Conservation (phyloP, 2,797 vertebrate species). For the Halcyon chelicuti region DNA sequence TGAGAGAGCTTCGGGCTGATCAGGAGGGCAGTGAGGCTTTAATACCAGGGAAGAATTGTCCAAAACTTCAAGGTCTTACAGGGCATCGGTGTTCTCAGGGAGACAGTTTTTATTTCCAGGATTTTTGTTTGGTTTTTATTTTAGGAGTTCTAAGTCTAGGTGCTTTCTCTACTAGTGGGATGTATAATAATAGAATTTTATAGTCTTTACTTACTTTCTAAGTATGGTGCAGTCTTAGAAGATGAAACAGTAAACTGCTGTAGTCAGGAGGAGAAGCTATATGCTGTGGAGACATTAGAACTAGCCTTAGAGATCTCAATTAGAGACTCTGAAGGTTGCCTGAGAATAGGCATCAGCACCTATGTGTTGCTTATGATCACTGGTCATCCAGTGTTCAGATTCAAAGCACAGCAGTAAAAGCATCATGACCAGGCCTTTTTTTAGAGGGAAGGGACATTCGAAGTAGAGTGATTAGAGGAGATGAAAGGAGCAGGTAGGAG, state of each 20-base stretch:
- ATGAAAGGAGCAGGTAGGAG: background rate
- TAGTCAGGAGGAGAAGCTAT: background rate
- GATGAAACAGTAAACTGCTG: background rate
- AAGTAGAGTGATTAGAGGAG: background rate
- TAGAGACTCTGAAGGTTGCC: background rate
- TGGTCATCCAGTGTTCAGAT: background rate
- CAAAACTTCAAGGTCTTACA: background rate
- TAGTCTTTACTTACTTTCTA: background rate
- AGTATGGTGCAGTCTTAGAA: background rate
- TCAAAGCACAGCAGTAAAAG: background rate
- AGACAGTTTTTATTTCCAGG: background rate
- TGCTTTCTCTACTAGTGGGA: background rate
- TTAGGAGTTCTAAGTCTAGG: background rate
- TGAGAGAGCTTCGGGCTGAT: background rate
- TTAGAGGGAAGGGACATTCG: background rate
- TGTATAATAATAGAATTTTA: background rate
- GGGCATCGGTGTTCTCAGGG: accelerated
- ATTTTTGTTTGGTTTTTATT: background rate
- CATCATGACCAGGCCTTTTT: background rate
- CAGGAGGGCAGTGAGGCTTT: background rate
- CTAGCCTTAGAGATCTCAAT: background rate
- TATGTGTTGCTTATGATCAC: background rate
- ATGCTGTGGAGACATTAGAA: background rate
- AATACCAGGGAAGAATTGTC: background rate
- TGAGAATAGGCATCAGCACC: background rate